Conservation (phyloP, 2,113 vertebrate species). For the Actinemys pallida region DNA sequence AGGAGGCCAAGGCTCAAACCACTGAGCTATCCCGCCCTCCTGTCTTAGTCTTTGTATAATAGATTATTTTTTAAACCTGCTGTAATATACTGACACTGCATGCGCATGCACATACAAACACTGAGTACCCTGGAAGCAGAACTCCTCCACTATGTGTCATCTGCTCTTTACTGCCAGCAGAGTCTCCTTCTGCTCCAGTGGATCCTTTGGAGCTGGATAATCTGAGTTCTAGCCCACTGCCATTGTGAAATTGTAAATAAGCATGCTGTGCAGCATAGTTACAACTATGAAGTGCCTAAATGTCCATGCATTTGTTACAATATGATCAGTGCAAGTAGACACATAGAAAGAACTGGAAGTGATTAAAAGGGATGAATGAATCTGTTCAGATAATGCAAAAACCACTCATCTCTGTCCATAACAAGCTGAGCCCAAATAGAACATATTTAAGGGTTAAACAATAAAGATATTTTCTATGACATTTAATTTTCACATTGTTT, state of each 20-base stretch:
- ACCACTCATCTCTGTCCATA: neutral
- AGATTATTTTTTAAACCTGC: conserved; percentile 61
- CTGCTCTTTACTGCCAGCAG: neutral
- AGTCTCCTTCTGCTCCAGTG: neutral
- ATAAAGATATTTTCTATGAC: neutral
- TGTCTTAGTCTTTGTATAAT: conserved; percentile 53
- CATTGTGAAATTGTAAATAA: neutral
- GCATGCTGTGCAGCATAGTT: neutral
- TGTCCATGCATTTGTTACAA: neutral
- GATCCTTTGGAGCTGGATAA: neutral
- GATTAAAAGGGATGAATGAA: neutral
- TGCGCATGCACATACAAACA: neutral
- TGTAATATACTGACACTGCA: neutral
- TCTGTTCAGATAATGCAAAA: neutral
- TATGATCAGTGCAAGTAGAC: neutral
- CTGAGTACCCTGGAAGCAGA: neutral
- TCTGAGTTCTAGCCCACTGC: neutral
- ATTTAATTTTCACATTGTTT: neutral
- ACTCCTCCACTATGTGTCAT: neutral
- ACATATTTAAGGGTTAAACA: neutral
- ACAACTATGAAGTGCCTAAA: neutral
- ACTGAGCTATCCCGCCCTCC: too few species aligned
- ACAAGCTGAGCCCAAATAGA: neutral
- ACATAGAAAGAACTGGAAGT: neutral
- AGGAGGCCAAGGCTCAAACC: too few species aligned